Evolutionary conservation across 2,888 invertebrate genomes (phyloP), one percentile per base, ranked within the genome.

Genomic region (Aphidoletes aphidimyza): DNA sequence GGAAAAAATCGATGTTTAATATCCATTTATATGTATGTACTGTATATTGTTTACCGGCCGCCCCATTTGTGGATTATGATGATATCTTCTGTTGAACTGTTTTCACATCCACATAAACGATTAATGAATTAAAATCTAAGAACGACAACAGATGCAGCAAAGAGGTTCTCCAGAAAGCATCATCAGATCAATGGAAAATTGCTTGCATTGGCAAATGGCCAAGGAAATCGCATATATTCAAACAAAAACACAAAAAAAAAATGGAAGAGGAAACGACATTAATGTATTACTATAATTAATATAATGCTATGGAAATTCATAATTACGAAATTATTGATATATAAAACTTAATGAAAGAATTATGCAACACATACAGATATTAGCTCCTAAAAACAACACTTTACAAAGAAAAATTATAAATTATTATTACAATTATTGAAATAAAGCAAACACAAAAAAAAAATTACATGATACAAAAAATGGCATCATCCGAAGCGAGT

Each of bases 381-480:
- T 69, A 69, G 69, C 69, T 69, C 69, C 2, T 69, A n/a, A 69
- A 69, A 69, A 69, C 30, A 69, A 69, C 69, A 69, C 69, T 69
- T 69, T 69, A 69, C 69, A 69, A 69, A 69, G 69, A 69, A 69
- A 69, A 69, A 69, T 69, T 69, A 69, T 69, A 69, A 69, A 69
- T 69, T 69, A 69, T 69, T 69, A 69, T 69, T 69, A 69, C 69
- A 69, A 69, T 69, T 69, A 69, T n/a, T 69, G 69, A 69, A 69
- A 69, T 69, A 69, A 69, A 69, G 69, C 69, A 69, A 69, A n/a
- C n/a, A n/a, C n/a, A n/a, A n/a, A n/a, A n/a, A 6, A n/a, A 54
- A 69, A 69, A 69, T 69, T 69, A 69, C 69, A 69, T 69, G 69
- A 54, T 54, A 54, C 3, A 69, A 69, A 69, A 69, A 9, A 69